Conservation (phyloP, 2,888 invertebrate genomes). For the Onchidella celtica region DNA sequence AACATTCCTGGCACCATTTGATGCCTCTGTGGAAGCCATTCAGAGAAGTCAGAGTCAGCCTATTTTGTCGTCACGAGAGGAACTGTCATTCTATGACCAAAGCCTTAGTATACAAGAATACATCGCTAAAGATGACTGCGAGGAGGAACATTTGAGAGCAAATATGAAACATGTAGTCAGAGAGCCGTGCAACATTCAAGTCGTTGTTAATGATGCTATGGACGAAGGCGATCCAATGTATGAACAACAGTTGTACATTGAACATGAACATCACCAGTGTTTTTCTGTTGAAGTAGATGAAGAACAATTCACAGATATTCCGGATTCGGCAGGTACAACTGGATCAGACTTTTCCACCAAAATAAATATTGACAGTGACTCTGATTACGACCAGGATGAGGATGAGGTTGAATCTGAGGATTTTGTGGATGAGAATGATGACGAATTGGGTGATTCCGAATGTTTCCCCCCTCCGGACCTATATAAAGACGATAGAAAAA, state of each 20-base stretch:
- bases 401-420: background rate
- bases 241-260: too few species aligned
- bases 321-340: background rate
- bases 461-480: background rate
- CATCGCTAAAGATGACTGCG: background rate
- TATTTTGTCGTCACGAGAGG: slow-evolving; percentile 7
- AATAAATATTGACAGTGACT: background rate
- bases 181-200: background rate
- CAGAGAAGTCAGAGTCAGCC: slow-evolving; percentile 35
- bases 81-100: slow-evolving; percentile 19
- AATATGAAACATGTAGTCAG: background rate
- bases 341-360: background rate
- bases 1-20: slow-evolving; percentile 25
- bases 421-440: background rate
- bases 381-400: background rate
- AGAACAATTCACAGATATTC: background rate
- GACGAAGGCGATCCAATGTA: background rate
- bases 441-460: background rate
- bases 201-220: too few species aligned
- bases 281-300: background rate
- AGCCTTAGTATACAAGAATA: slow-evolving; percentile 23
- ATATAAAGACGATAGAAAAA: background rate
- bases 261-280: background rate
- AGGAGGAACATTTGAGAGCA: background rate
- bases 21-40: slow-evolving; percentile 24